Percentiles rank a stretch among this genome's conserved stretches.
Conservation (phyloP, 1,140 invertebrate genomes). For the Cyrtorhinus lividipennis region DNA sequence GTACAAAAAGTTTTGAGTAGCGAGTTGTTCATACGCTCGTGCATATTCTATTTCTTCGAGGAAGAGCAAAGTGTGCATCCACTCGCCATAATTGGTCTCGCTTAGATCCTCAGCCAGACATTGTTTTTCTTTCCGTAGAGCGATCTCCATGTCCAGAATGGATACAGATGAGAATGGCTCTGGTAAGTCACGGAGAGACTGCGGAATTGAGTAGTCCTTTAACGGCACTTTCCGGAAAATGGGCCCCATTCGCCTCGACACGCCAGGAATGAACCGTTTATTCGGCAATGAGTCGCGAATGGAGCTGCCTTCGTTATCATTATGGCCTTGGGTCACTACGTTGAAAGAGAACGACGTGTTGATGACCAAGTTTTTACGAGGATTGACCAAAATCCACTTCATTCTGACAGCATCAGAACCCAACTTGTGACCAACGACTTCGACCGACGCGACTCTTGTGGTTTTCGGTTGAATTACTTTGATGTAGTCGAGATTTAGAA, state of each 20-base stretch:
- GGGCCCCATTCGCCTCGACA: background rate
- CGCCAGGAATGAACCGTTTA: background rate
- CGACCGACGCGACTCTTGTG: background rate
- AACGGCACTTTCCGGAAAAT: background rate
- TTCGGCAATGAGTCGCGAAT: background rate
- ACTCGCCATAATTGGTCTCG: constrained; percentile 1
- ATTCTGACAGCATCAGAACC: background rate
- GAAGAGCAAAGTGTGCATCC: constrained; percentile 14
- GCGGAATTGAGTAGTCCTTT: background rate
- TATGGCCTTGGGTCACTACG: background rate
- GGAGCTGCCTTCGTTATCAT: background rate
- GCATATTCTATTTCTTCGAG: constrained; percentile 12
- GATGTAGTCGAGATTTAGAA: background rate
- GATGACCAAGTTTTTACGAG: background rate
- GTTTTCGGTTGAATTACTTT: background rate
- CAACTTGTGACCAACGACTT: background rate
- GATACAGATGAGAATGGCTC: too few species aligned
- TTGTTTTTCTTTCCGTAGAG: background rate
- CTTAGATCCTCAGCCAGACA: background rate
- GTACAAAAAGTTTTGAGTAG: background rate
- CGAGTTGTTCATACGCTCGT: background rate
- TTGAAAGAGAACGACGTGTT: background rate
- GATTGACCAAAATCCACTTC: background rate
- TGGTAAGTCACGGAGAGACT: background rate
- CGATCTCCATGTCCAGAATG: background rate